phyloP scores from a whole-genome alignment of 1,140 invertebrate species.

The Procambarus clarkii region DNA sequence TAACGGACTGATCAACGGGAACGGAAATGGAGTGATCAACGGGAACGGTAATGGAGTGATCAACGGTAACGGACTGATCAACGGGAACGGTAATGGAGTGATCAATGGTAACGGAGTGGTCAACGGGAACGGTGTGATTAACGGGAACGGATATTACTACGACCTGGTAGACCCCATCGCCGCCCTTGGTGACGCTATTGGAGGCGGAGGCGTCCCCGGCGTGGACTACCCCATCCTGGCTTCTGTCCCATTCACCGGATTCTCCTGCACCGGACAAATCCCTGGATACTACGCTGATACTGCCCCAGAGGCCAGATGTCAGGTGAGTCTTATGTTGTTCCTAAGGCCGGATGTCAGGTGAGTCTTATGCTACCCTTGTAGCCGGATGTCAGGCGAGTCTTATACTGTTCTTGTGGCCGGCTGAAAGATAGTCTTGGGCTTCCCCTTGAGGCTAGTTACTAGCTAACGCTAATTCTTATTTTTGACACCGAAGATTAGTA shows the following conservation, averaged over 20 bases:
- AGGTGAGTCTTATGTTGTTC: neutral
- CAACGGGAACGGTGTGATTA: no score
- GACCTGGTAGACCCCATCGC: slow-evolving; percentile 19
- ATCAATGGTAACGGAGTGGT: neutral
- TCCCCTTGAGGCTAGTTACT: no score
- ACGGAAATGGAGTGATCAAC: neutral
- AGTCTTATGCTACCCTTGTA: neutral
- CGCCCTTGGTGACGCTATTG: neutral
- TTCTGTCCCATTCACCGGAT: slow-evolving; percentile 19
- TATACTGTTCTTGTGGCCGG: neutral
- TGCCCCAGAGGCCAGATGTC: neutral
- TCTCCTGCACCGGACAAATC: slow-evolving; percentile 23
- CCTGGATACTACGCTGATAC: slow-evolving; percentile 31
- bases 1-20: neutral
- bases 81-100: neutral
- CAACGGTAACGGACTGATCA: neutral
- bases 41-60: slow-evolving; percentile 12
- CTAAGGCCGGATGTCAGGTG: neutral
- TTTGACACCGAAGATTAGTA: neutral
- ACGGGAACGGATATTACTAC: no score
- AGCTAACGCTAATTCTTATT: no score
- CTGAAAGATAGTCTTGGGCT: no score
- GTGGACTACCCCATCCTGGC: slow-evolving; percentile 44
- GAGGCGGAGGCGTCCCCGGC: neutral
- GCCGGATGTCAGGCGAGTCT: neutral